Evolutionary conservation across 2,113 vertebrate genomes (phyloP), one percentile per base, ranked within the genome.

Genomic region (Serinus canaria): DNA sequence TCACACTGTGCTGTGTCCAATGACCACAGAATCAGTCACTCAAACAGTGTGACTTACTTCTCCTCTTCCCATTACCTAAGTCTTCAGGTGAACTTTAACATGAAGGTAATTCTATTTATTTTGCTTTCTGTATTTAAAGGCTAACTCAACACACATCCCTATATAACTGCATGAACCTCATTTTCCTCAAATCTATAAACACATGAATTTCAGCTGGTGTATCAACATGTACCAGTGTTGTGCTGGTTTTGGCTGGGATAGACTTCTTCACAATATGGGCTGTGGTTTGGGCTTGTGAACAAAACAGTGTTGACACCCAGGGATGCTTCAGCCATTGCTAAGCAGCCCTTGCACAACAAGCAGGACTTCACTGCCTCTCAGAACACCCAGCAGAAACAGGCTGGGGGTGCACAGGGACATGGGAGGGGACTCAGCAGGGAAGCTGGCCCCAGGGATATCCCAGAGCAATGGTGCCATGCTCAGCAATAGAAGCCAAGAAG

Each of bases 361-460:
- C 59, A 85, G 69, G 52, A 20, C 44, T 55, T 16, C 44, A 14
- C 7, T 33, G 18, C 6, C 39, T 4, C n/a, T 44, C 52, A 30
- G 10, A 3, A 19, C 6, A 20, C 2, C 13, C 37, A 41, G 8
- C 31, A 50, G n/a, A 0, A 2, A 63, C n/a, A 60, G 69, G 13
- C 69, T 52, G 69, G 28, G 35, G 33, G 25, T 23, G 77, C 39
- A 67, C 52, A 39, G 17, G 69, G 62, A 24, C n/a, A 8, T 4
- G 39, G 50, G 19, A 67, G 62, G 39, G 69, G 62, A 67, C 46
- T 68, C 39, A 20, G 69, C 46, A 46, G 24, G 60, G 62, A 68
- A 75, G 60, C 46, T 68, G 62, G n/a, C 5, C 33, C 53, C 60
- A n/a, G 14, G 44, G 60, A n/a, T 2, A 30, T 4, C 53, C 53